These are phyloP conservation scores for Trissoscelio sp. DNA, from an alignment of 2,888 invertebrate genomes.

Conservation along the genomic window DNA sequence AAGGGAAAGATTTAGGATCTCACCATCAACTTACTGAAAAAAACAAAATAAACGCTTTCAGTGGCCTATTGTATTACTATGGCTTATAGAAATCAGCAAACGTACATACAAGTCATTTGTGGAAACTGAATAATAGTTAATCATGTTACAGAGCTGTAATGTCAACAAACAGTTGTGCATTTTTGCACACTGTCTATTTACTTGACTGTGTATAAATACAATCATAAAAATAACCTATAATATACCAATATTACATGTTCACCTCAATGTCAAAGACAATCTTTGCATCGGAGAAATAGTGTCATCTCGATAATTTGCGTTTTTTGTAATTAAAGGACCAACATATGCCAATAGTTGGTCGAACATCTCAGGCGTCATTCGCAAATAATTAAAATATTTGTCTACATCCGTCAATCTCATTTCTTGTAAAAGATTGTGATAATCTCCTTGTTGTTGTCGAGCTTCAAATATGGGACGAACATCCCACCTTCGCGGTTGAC, in stretches of 20 bases:
- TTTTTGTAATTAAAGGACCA: slow-evolving; percentile 4
- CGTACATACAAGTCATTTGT: no score
- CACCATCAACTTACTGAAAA: no score
- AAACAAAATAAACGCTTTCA: no score
- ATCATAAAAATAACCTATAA: no score
- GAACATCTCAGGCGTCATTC: slow-evolving; percentile 9
- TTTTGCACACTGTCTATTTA: no score
- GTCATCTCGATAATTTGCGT: background rate
- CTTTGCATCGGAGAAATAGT: background rate
- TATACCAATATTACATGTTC: background rate
- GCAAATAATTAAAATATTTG: slow-evolving; percentile 21
- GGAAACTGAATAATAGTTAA: no score
- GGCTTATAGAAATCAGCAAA: no score
- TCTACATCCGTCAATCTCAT: slow-evolving; percentile 12
- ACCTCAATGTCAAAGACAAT: slow-evolving; percentile 33
- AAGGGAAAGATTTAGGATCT: no score
- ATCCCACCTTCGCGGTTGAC: slow-evolving; percentile 6
- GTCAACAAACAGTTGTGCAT: no score
- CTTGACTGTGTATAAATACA: no score
- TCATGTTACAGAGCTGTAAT: no score
- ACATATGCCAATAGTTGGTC: background rate
- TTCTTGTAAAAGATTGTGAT: slow-evolving; percentile 24
- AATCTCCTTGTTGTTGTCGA: background rate
- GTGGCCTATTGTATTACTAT: no score
- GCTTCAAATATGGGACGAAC: slow-evolving; percentile 9